Evolutionary conservation across 2,797 vertebrate genomes (phyloP), one percentile per base, ranked within the genome.

Genomic region (Pipistrellus pipistrellus): DNA sequence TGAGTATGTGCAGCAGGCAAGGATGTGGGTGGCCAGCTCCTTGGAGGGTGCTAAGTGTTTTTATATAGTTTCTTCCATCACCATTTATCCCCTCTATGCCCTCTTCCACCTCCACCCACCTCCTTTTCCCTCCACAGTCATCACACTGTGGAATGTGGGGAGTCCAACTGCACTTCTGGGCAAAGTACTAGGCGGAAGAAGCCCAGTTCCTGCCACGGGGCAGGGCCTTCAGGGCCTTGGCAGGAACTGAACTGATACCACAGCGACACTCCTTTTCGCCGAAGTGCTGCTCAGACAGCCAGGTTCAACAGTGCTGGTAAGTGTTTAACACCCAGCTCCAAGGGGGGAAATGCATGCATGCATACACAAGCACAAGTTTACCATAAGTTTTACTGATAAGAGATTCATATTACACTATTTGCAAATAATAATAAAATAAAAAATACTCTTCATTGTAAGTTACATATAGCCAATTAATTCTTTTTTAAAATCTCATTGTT

Each of bases 1-100:
- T 4, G 15, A 46, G 38, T 59, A 13, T 48, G 57, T 21, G 15
- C 84, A 44, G 85, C 41, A 85, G 84, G 32, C 44, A 51, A 72
- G 46, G 13, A 17, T 14, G 71, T 91, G 91, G 93, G 93, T 84
- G 92, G 92, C 76, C 89, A 13, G 64, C 75, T 78, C 87, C 84
- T 66, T 12, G 41, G 81, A 94, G 72, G 64, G 73, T 13, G 51
- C 4, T 44, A 38, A 38, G 8, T 44, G 44, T 44, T 44, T 44
- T 44, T 44, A 44, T 44, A 44, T 44, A 44, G 44, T 44, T 44
- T 44, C 7, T 44, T 44, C 8, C 44, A 44, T 9, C 44, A 44
- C 44, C 44, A 44, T 44, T 44, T 44, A 44, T 44, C 9, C 9
- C 8, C 44, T 44, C 44, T 44, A 44, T 44, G 44, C 44, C 44